These are phyloP conservation scores for Microctonus brassicae DNA, from an alignment of 2,888 invertebrate species.

Conservation along the genomic window DNA sequence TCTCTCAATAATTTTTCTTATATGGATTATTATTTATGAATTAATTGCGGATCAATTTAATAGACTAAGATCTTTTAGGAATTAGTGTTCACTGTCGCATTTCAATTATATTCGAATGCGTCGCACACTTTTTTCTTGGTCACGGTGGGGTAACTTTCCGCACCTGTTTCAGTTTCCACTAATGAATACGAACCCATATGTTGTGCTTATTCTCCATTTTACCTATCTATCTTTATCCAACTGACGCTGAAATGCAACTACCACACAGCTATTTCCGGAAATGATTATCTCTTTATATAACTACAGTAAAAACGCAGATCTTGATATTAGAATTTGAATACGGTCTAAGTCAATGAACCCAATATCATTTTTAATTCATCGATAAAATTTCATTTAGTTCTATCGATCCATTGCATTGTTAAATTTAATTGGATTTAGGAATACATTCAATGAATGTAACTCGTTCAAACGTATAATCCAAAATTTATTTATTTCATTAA, in stretches of 20 bases:
- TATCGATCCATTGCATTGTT: not conserved
- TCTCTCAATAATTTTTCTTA: not conserved
- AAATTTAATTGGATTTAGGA: not conserved
- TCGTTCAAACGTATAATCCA: not conserved
- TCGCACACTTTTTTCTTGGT: constrained; percentile 48
- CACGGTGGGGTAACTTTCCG: constrained; percentile 66
- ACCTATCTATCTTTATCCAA: constrained; percentile 19
- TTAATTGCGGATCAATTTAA: not conserved
- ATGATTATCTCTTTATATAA: not conserved
- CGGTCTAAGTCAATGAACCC: too few relatives aligned
- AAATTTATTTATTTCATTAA: too few relatives aligned
- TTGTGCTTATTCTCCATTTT: constrained; percentile 39
- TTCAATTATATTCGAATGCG: not conserved
- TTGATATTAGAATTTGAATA: not conserved
- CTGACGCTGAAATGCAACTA: not conserved
- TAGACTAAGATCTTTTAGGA: not conserved
- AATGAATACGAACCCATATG: constrained; percentile 49
- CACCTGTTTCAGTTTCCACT: constrained; percentile 55
- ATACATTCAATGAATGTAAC: not conserved
- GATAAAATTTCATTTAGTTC: not conserved
- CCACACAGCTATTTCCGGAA: not conserved
- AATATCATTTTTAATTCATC: not conserved
- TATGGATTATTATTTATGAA: not conserved
- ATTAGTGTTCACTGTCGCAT: not conserved
- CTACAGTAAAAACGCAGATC: not conserved